Evolutionary conservation across 2,113 vertebrate species (phyloP), one percentile per base, ranked within the genome.

Genomic region (Chitala chitala): DNA sequence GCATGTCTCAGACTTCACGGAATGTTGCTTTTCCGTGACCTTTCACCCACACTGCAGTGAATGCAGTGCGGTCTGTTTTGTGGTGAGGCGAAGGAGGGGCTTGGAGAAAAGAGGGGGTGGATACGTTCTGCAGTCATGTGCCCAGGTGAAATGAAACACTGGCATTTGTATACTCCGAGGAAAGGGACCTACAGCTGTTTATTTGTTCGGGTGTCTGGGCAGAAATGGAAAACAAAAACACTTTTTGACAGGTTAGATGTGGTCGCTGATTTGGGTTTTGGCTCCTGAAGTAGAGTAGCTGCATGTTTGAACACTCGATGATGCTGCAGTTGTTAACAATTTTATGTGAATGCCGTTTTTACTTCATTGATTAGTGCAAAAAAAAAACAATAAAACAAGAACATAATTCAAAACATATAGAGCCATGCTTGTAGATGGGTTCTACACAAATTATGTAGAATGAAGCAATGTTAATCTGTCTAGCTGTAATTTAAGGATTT

Each of bases 1-100:
- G 72, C 78, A 51, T 74, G 79, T 85, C 80, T 83, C 86, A 86
- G 86, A 87, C 87, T 76, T 72, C 85, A 84, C 86, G 90, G 90
- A 90, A 92, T 92, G 88, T 85, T 87, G 85, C 87, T 89, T 85
- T 78, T 79, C 59, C 78, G 78, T 88, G 88, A 92, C 90, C 91
- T 90, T 85, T 91, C 87, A 92, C 89, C 90, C 85, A 88, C 83
- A 88, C 72, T 26, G 71, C 5, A 3, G 36, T 78, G 78, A 84
- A 81, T 79, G 80, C 22, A n/a, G 75, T 31, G 46, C 3, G 58
- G 66, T 69, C 44, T 6, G 36, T 71, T 76, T 69, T 36, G 22
- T n/a, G n/a, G 83, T 82, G 80, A 81, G 83, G 86, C 81, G 82
- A 65, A 29, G 82, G 72, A 82, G 81, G 69, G 5, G 42, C 64